These are phyloP conservation scores for Orthonychiurus folsomi DNA, from an alignment of 2,888 invertebrate genomes.

Conservation along the genomic window DNA sequence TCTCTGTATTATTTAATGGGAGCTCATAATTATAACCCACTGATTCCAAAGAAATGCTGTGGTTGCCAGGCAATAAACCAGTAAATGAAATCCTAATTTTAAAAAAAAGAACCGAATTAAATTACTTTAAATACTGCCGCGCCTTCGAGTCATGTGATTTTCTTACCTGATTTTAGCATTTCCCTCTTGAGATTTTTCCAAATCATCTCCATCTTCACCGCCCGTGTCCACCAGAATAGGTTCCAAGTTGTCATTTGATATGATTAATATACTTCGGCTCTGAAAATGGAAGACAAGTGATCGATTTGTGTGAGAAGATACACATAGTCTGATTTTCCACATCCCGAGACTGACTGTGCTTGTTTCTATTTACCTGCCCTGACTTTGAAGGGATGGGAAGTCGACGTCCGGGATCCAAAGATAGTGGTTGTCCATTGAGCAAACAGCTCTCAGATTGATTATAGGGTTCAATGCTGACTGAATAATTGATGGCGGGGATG, in stretches of 20 bases:
- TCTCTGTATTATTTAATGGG: not conserved
- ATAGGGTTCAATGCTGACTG: constrained; percentile 2
- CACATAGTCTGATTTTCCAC: not conserved
- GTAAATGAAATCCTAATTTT: no score
- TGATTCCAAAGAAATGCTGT: not conserved
- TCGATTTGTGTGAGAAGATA: not conserved
- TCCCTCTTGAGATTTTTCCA: constrained; percentile 51
- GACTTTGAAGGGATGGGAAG: not conserved
- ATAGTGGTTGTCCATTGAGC: not conserved
- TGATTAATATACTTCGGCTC: constrained; percentile 1
- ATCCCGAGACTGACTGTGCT: not conserved
- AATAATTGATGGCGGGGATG: constrained; percentile 6
- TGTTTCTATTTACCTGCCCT: not conserved
- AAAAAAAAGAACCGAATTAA: no score
- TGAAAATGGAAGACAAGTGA: constrained; percentile 6
- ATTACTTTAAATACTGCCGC: no score
- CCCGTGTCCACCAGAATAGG: no score
- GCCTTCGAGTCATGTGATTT: no score
- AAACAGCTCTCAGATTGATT: not conserved
- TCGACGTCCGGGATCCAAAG: not conserved
- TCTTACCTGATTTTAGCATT: constrained; percentile 50
- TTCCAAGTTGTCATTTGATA: not conserved
- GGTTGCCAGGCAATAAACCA: not conserved
- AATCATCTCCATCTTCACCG: constrained; percentile 47
- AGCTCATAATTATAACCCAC: not conserved